Evolutionary conservation across 2,888 invertebrate genomes (phyloP).

Genomic region (Beris chalybata): DNA sequence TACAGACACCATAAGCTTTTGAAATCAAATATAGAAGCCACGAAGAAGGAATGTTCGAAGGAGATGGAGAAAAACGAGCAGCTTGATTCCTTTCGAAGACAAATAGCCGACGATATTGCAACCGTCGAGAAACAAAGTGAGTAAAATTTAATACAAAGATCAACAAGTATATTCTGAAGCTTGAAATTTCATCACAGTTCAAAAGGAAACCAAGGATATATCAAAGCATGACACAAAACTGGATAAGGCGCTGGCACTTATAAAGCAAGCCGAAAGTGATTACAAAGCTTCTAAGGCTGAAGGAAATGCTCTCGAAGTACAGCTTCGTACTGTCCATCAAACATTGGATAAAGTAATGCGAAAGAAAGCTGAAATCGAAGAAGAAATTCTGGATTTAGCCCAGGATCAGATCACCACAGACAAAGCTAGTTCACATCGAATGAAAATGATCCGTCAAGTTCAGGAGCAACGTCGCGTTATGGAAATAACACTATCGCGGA

Average conservation of each 20-base stretch:
- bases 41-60: constrained; percentile 66
- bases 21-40: constrained; percentile 64
- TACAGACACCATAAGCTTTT: constrained; percentile 63
- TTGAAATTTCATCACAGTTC: constrained; percentile 44
- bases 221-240: constrained; percentile 56
- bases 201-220: constrained; percentile 6
- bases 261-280: constrained; percentile 66
- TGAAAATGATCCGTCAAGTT: constrained; percentile 55
- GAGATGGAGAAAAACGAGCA: constrained; percentile 71
- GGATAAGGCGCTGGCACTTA: constrained; percentile 60
- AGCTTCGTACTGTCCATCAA: constrained; percentile 49
- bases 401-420: constrained; percentile 71
- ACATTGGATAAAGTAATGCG: constrained; percentile 59
- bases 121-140: constrained; percentile 56
- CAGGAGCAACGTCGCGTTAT: constrained; percentile 57
- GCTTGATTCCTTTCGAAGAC: constrained; percentile 63
- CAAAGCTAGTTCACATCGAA: constrained; percentile 63
- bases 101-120: constrained; percentile 62
- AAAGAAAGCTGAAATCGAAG: constrained; percentile 66
- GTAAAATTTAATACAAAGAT: constrained; percentile 35
- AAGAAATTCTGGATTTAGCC: constrained; percentile 64
- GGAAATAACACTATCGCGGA: constrained; percentile 51
- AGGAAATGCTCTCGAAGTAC: constrained; percentile 48
- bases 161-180: neutral
- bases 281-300: constrained; percentile 59